Base-by-base conservation (phyloP, 2,797 vertebrate species). In the Selene dorsalis region DNA sequence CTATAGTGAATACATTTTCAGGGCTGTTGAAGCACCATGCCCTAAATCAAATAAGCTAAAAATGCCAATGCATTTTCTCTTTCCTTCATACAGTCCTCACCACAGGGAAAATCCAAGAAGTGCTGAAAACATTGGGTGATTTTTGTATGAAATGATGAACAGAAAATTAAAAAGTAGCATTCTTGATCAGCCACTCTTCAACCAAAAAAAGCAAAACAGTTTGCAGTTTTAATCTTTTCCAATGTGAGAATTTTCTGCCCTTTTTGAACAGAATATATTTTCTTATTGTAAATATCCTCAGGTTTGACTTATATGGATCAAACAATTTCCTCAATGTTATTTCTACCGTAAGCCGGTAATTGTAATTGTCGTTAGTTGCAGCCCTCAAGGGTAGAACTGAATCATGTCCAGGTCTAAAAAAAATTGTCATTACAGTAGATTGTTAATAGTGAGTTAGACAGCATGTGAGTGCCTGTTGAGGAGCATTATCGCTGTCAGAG, bases 11-110 rank as follows among this genome's bases (percentile, higher is more conserved):
- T 69, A 66, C 73, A 39, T 28, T 47, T 30, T 20, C 30, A 24
- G 14, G 45, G 20, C 52, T 38, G 7, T 17, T 59, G 28, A 6
- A 35, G 32, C 32, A 35, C 32, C 6, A 8, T 35, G 7, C 6
- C 53, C 24, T 68, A 20, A 60, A 53, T 48, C 32, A 45, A 67
- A 28, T 61, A 43, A 74, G 62, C n/a, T 63, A 13, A 16, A 53
- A 38, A 45, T 28, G 18, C 5, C 11, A 39, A 56, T 64, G 53
- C 10, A 24, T 43, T 61, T 9, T 24, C 59, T 9, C 3, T 60
- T 68, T 16, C 35, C 20, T 30, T 55, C 38, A 38, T 16, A 9
- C 32, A n/a, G n/a, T 17, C 17, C 4, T 30, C 35, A 52, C 13
- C 53, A 47, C 20, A 4, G 12, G n/a, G 22, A 52, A 59, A 59